Evolutionary conservation across 2,113 vertebrate species (phyloP).

Genomic region (Cnemophilus loriae): DNA sequence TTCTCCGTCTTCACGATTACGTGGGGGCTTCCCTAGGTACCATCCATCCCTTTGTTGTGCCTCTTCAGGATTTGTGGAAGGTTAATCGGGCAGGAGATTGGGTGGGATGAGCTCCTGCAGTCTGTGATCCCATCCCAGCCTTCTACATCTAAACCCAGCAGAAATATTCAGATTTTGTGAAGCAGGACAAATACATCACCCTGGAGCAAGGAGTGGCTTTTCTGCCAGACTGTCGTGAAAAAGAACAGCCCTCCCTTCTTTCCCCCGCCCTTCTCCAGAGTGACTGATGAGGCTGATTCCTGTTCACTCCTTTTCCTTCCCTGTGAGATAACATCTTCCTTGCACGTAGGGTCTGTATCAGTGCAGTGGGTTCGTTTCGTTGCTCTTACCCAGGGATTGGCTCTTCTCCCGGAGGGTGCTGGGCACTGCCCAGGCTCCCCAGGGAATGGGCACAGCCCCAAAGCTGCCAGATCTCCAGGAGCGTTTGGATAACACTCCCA

Average conservation of each 20-base stretch:
- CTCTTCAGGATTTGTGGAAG: neutral
- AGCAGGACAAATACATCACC: neutral
- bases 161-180: neutral
- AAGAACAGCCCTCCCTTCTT: neutral
- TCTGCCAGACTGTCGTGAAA: neutral
- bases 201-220: neutral
- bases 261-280: neutral
- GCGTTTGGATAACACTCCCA: neutral
- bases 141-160: neutral
- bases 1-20: neutral
- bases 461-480: neutral
- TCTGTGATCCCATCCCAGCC: neutral
- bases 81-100: neutral
- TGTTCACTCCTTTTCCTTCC: neutral
- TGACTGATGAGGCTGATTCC: neutral
- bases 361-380: neutral
- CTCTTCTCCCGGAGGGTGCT: neutral
- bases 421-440: neutral
- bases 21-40: neutral
- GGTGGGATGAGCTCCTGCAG: neutral
- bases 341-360: fast-evolving
- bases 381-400: fast-evolving
- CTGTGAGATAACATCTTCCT: fast-evolving
- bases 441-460: neutral
- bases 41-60: neutral